Conservation (phyloP, 2,113 vertebrate genomes). For the Regulus satrapa region DNA sequence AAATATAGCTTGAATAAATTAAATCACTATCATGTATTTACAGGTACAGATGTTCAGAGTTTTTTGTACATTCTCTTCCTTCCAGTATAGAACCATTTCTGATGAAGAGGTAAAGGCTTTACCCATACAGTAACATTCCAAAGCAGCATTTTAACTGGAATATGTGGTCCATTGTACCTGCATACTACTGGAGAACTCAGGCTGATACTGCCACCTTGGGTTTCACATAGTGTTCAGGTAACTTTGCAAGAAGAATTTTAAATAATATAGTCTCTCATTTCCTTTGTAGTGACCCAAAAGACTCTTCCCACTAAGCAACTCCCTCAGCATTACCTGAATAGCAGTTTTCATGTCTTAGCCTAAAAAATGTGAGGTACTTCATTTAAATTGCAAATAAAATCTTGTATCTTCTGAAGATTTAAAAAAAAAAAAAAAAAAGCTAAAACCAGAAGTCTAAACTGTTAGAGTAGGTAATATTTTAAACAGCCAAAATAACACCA, state of each 20-base stretch:
- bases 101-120: neutral
- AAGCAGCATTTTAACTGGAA: neutral
- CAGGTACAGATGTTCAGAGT: neutral
- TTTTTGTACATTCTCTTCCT: neutral
- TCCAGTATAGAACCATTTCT: neutral
- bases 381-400: neutral
- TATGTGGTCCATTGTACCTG: neutral
- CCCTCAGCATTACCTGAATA: neutral
- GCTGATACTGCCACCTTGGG: neutral
- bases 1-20: neutral
- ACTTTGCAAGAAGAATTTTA: neutral
- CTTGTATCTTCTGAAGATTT: neutral
- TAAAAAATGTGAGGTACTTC: neutral
- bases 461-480: neutral
- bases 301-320: neutral
- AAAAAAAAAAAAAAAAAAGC: neutral
- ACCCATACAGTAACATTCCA: neutral
- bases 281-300: neutral
- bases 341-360: neutral
- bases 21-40: neutral
- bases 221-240: neutral
- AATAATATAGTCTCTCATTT: neutral
- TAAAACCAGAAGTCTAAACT: neutral
- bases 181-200: neutral
- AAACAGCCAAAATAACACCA: neutral